Percentiles rank a stretch among this genome's conserved stretches.
Conservation (phyloP, 2,888 invertebrate species). For the Drosophila maculinotata region DNA sequence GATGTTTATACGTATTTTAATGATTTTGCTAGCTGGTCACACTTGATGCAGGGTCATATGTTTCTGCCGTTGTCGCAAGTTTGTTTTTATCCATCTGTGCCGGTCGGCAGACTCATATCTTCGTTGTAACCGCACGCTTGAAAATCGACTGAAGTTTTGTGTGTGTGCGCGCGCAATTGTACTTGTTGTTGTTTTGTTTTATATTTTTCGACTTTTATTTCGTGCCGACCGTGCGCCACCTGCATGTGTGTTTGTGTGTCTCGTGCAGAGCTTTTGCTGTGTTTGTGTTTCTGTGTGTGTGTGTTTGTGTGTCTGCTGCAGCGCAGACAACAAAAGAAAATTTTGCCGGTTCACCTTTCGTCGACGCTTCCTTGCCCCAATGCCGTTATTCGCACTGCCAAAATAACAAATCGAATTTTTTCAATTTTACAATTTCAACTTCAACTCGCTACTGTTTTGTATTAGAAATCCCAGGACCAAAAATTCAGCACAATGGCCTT, state of each 20-base stretch:
- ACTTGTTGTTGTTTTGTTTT: conserved; percentile 35
- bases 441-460: conserved; percentile 38
- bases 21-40: conserved; percentile 23
- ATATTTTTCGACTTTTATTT: conserved; percentile 34
- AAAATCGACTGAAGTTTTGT: conserved; percentile 47
- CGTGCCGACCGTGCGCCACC: conserved; percentile 52
- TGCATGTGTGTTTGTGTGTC: conserved; percentile 33
- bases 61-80: conserved; percentile 35
- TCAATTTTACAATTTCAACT: conserved; percentile 43
- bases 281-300: conserved; percentile 12
- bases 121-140: conserved; percentile 31
- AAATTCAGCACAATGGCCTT: conserved; percentile 72
- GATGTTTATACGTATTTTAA: not conserved
- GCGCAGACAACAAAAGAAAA: conserved; percentile 46
- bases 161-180: conserved; percentile 56
- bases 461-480: conserved; percentile 35
- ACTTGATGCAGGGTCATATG: conserved; percentile 27
- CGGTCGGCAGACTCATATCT: conserved; percentile 49
- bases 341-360: conserved; percentile 51
- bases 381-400: conserved; percentile 79
- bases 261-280: conserved; percentile 23
- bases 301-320: conserved; percentile 37
- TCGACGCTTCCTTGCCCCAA: conserved; percentile 47
- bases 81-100: conserved; percentile 60
- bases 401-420: conserved; percentile 57